A percentile compares a stretch with the other conserved stretches of the same genome.
Conservation (phyloP, 2,888 invertebrate species). For the Brachypterus glaber region DNA sequence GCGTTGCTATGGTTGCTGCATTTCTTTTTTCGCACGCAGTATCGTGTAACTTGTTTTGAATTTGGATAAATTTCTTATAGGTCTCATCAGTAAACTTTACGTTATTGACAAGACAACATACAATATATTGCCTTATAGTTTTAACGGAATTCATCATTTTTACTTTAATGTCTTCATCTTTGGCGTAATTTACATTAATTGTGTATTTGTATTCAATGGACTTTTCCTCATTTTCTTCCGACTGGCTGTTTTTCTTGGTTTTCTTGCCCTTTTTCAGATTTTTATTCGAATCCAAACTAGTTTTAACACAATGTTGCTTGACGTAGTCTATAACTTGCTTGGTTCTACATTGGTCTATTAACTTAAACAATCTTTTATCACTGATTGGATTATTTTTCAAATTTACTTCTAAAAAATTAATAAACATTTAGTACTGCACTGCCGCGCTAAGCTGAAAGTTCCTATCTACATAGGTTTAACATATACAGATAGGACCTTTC, state of each 20-base stretch:
- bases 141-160: slow-evolving; percentile 39
- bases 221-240: slow-evolving; percentile 23
- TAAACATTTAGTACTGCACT: too few relatives aligned
- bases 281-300: slow-evolving; percentile 9
- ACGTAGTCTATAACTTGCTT: slow-evolving; percentile 72
- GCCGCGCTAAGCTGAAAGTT: too few relatives aligned
- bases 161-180: slow-evolving; percentile 14
- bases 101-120: slow-evolving; percentile 61
- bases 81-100: slow-evolving; percentile 51
- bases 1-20: slow-evolving; percentile 73
- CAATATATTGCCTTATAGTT: slow-evolving; percentile 57
- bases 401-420: slow-evolving; percentile 50
- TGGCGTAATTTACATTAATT: slow-evolving; percentile 30
- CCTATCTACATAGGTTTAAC: too few relatives aligned
- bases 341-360: slow-evolving; percentile 63
- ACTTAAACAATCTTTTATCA: slow-evolving; percentile 63
- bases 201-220: slow-evolving; percentile 31
- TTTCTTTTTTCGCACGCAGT: slow-evolving; percentile 69
- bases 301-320: slow-evolving; percentile 52
- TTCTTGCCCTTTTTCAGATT: slow-evolving; percentile 30
- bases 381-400: slow-evolving; percentile 63
- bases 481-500: too few relatives aligned
- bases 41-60: slow-evolving; percentile 71
- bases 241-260: slow-evolving; percentile 33
- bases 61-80: slow-evolving; percentile 64